Percentiles rank a stretch among this genome's conserved stretches.
phyloP scores from a whole-genome alignment of 2,888 invertebrate genomes.

The Leptinotarsa rubiginosa region DNA sequence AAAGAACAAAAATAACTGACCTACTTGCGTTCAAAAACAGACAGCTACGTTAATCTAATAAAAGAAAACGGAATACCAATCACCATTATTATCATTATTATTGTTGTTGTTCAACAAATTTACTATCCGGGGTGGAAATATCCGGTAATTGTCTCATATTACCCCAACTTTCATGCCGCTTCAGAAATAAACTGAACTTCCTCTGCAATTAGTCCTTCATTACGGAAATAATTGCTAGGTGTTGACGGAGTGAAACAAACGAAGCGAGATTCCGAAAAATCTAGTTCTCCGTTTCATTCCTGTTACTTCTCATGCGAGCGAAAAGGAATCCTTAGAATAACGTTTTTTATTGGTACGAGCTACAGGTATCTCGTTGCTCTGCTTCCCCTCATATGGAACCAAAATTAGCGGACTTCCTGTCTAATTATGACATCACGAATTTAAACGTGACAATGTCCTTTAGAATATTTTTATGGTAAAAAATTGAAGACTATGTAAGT shows the following conservation, averaged over 20 bases:
- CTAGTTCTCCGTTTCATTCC: slow-evolving; percentile 8
- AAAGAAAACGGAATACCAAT: no score
- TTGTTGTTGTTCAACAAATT: no score
- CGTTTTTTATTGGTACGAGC: not conserved
- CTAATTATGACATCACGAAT: slow-evolving; percentile 27
- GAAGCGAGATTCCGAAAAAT: slow-evolving; percentile 28
- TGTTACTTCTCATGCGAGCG: slow-evolving; percentile 9
- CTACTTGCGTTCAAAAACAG: no score
- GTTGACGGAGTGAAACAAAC: slow-evolving; percentile 27
- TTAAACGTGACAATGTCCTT: not conserved
- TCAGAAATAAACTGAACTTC: slow-evolving; percentile 20
- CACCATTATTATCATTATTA: no score
- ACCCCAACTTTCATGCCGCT: not conserved
- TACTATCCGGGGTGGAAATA: not conserved
- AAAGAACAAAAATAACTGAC: no score
- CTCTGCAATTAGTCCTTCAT: slow-evolving; percentile 26
- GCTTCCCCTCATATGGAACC: slow-evolving; percentile 24
- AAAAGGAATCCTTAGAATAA: slow-evolving; percentile 7
- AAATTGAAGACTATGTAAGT: no score
- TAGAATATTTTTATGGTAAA: no score
- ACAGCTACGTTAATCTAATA: no score
- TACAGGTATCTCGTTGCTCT: slow-evolving; percentile 1
- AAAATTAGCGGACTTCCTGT: slow-evolving; percentile 33
- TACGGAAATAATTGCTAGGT: slow-evolving; percentile 29
- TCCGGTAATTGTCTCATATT: not conserved